phyloP scores from a whole-genome alignment of 2,113 vertebrate species.

The Agelaius phoeniceus region DNA sequence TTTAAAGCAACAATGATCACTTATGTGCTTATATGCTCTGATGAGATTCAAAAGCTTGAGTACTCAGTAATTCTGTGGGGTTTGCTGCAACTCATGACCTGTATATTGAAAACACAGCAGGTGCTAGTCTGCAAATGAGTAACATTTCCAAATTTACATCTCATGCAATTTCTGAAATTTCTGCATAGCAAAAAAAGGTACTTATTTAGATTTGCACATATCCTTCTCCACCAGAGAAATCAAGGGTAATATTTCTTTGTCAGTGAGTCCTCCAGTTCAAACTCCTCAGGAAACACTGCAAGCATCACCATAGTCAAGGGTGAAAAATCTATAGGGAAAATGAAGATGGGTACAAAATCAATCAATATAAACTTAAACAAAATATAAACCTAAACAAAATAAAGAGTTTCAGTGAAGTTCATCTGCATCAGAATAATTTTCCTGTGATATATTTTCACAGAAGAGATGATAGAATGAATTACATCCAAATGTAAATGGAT shows the following conservation, averaged over 20 bases:
- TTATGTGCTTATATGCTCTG: neutral
- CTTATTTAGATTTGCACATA: neutral
- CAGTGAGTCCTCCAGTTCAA: neutral
- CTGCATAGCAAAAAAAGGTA: neutral
- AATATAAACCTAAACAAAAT: conserved; percentile 35
- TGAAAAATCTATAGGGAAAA: neutral
- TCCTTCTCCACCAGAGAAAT: neutral
- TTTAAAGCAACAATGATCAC: neutral
- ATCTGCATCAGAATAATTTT: neutral
- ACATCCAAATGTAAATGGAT: neutral
- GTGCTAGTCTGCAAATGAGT: neutral
- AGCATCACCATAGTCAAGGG: neutral
- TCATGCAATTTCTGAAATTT: neutral
- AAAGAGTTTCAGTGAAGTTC: conserved; percentile 39
- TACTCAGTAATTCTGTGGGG: neutral
- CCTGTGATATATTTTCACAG: neutral
- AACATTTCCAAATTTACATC: neutral
- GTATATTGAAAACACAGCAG: neutral
- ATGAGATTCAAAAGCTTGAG: neutral
- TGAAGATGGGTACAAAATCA: neutral
- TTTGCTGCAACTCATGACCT: neutral
- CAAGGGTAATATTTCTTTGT: neutral
- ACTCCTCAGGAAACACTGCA: neutral
- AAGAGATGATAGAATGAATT: neutral
- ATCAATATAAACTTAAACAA: conserved; percentile 36